phyloP scores from a whole-genome alignment of 2,113 vertebrate species.

The Panurus biarmicus region DNA sequence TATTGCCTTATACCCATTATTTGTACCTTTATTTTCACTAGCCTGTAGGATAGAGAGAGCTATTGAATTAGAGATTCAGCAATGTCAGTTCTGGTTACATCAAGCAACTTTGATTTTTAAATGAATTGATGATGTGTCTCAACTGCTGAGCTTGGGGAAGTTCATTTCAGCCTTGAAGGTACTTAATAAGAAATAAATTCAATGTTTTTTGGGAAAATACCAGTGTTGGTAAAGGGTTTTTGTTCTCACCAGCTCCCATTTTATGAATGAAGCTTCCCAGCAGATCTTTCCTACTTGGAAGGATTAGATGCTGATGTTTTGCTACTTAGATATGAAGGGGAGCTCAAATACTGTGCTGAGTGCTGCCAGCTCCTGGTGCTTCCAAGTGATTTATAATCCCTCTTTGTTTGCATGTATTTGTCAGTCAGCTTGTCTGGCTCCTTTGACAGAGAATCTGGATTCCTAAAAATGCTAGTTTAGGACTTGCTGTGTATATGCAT shows the following conservation, averaged over 20 bases:
- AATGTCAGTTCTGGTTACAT: not conserved
- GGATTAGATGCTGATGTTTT: not conserved
- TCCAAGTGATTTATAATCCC: not conserved
- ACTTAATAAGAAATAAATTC: not conserved
- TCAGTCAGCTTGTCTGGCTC: not conserved
- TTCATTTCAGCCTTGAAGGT: not conserved
- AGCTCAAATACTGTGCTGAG: not conserved
- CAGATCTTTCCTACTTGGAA: not conserved
- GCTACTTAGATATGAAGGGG: not conserved
- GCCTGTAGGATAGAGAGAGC: not conserved
- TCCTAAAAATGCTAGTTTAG: not conserved
- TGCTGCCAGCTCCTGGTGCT: conserved; percentile 29
- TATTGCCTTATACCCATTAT: not conserved
- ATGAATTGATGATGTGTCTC: not conserved
- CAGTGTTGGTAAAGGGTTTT: not conserved
- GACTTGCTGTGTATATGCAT: not conserved
- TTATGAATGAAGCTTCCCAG: not conserved
- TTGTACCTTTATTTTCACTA: not conserved
- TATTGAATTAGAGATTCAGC: not conserved
- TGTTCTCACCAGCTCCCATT: not conserved
- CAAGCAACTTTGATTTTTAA: not conserved
- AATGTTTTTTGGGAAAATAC: not conserved
- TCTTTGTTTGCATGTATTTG: not conserved
- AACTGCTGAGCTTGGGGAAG: not conserved
- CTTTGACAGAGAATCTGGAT: not conserved